phyloP scores from a whole-genome alignment of 2,797 vertebrate genomes.

The Pteronotus mesoamericanus region DNA sequence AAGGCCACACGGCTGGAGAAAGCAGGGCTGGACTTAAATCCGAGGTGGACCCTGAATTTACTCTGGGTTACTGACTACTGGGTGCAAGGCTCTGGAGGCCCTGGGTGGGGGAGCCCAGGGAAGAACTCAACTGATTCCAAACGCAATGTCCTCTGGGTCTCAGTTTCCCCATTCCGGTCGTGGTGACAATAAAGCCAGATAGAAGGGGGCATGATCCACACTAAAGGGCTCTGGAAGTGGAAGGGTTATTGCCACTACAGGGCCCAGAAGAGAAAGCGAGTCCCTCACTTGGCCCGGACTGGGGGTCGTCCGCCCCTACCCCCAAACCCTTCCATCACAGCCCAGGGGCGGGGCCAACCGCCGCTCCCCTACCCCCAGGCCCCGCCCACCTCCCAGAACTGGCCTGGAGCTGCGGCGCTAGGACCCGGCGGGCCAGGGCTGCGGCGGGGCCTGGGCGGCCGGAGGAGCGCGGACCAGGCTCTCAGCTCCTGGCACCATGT shows the following conservation, averaged over 20 bases:
- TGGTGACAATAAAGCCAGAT: not conserved
- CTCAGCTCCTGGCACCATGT: conserved; percentile 65
- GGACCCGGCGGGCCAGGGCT: conserved; percentile 60
- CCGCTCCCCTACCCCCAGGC: not conserved
- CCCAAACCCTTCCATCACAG: not conserved
- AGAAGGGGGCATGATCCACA: not conserved
- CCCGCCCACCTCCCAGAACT: conserved; percentile 12
- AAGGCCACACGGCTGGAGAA: too few relatives aligned
- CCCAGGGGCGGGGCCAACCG: conserved; percentile 34
- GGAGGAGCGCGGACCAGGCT: conserved; percentile 34
- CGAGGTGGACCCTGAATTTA: not conserved
- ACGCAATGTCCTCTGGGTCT: not conserved
- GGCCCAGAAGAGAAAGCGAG: not conserved
- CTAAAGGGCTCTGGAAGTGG: not conserved
- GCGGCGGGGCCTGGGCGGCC: conserved; percentile 62
- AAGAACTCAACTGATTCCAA: not conserved
- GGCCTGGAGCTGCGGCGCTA: conserved; percentile 39
- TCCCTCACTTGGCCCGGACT: fast-evolving
- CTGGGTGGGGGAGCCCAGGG: not conserved
- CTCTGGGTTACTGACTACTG: not conserved
- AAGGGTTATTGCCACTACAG: not conserved
- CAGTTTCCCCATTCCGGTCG: not conserved
- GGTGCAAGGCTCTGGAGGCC: not conserved
- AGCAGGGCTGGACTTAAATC: not conserved
- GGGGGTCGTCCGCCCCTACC: not conserved